These are phyloP conservation scores for Acanthornis magna DNA, from an alignment of 2,797 vertebrate genomes.

Conservation along the genomic window DNA sequence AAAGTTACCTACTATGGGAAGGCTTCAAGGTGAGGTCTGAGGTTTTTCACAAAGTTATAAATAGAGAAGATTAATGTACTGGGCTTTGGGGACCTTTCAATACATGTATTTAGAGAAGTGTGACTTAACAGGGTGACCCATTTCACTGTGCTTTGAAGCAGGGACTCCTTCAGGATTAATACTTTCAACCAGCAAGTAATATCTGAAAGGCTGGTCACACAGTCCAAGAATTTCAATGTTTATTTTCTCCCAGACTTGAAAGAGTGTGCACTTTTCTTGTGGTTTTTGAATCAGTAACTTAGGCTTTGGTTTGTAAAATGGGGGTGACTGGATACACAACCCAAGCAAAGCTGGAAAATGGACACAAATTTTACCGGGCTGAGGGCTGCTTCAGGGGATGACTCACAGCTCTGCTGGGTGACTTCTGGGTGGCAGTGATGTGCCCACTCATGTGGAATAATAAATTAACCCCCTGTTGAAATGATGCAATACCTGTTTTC, in stretches of 20 bases:
- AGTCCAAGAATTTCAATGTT: not conserved
- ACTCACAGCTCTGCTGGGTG: not conserved
- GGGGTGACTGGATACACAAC: not conserved
- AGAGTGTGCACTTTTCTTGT: not conserved
- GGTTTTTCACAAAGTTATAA: not conserved
- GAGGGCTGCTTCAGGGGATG: not conserved
- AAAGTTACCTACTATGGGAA: not conserved
- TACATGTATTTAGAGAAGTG: not conserved
- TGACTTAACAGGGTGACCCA: not conserved
- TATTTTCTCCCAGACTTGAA: not conserved
- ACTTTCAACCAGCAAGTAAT: not conserved
- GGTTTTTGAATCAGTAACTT: not conserved
- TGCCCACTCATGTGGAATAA: rapidly evolving
- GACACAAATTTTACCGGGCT: rapidly evolving
- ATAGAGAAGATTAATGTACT: not conserved
- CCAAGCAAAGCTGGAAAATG: not conserved
- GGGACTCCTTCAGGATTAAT: not conserved
- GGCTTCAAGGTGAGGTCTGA: not conserved
- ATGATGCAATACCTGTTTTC: not conserved
- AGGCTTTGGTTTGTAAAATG: not conserved
- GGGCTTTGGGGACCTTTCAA: not conserved
- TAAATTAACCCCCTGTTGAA: not conserved
- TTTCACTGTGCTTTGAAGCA: not conserved
- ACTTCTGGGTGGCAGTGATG: not conserved
- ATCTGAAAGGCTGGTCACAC: not conserved